Conservation (phyloP, 2,888 invertebrate genomes). For the Amiota communis region DNA sequence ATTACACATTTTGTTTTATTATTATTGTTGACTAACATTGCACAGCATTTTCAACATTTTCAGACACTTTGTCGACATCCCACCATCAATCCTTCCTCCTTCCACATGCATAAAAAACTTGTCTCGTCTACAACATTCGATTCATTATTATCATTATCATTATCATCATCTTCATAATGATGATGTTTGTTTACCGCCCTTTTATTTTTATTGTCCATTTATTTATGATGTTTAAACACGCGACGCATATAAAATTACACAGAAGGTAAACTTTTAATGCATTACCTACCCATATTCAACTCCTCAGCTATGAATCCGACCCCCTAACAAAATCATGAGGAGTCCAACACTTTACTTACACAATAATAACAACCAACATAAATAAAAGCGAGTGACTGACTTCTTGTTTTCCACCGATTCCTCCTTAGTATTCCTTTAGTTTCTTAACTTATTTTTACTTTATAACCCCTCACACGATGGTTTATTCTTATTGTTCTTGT, state of each 20-base stretch:
- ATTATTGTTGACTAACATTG: constrained; percentile 22
- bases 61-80: constrained; percentile 26
- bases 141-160: constrained; percentile 20
- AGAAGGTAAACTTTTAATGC: constrained; percentile 20
- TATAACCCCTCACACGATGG: background rate
- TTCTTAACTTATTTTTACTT: background rate
- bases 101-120: too few relatives aligned
- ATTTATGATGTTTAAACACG: constrained; percentile 61
- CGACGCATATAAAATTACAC: constrained; percentile 56
- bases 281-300: constrained; percentile 10
- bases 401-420: background rate
- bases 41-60: constrained; percentile 33
- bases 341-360: too few relatives aligned
- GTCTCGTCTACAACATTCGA: too few relatives aligned
- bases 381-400: too few relatives aligned
- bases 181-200: constrained; percentile 29
- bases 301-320: too few relatives aligned
- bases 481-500: constrained; percentile 25
- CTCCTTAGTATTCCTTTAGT: background rate
- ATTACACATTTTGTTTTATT: background rate
- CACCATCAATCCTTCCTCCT: background rate
- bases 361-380: too few relatives aligned
- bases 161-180: constrained; percentile 13
- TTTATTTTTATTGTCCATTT: constrained; percentile 36
- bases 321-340: too few relatives aligned